These are phyloP conservation scores for Carduelis carduelis DNA, from an alignment of 2,797 vertebrate species.

Conservation along the genomic window DNA sequence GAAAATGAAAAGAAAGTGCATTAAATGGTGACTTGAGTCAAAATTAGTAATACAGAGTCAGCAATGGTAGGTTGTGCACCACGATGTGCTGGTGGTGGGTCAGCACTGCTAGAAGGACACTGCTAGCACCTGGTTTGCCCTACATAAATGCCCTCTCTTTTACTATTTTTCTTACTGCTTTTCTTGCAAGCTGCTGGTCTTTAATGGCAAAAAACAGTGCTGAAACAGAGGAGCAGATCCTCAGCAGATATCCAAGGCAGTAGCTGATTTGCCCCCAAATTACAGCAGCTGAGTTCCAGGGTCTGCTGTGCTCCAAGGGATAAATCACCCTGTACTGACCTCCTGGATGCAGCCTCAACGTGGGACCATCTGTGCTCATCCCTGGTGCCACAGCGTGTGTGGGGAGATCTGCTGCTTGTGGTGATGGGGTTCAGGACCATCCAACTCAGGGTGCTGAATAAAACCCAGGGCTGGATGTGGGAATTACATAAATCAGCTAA, in stretches of 20 bases:
- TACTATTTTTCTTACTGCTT: not conserved
- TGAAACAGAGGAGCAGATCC: not conserved
- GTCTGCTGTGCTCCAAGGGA: not conserved
- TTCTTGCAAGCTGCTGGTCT: not conserved
- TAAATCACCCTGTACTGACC: not conserved
- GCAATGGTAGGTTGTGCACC: not conserved
- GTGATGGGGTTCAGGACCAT: not conserved
- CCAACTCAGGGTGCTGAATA: not conserved
- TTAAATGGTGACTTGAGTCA: not conserved
- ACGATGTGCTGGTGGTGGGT: not conserved
- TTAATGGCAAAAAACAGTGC: not conserved
- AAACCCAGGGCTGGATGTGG: not conserved
- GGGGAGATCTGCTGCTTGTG: not conserved
- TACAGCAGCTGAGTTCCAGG: slow-evolving; percentile 2
- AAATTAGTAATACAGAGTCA: not conserved
- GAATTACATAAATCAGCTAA: slow-evolving; percentile 26
- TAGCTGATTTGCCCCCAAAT: not conserved
- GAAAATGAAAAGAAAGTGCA: not conserved
- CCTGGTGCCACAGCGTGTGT: accelerated
- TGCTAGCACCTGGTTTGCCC: not conserved
- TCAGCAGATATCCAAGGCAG: not conserved
- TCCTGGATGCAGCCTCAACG: not conserved
- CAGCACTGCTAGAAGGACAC: not conserved
- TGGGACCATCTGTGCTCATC: not conserved
- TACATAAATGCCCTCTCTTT: not conserved